phyloP scores from a whole-genome alignment of 2,888 invertebrate genomes.

The Halictus quadricinctus region DNA sequence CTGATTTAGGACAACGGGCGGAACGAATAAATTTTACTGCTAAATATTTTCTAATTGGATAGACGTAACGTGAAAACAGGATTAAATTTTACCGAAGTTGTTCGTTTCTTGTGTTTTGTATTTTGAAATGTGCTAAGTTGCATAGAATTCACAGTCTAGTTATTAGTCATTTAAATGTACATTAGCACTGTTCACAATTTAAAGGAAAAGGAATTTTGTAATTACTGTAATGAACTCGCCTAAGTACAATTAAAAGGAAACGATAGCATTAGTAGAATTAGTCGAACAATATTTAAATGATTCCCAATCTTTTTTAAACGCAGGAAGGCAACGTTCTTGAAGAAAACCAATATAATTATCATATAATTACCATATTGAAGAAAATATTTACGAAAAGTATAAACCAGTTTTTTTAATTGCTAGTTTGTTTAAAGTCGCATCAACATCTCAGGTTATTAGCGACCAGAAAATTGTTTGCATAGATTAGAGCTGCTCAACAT shows the following conservation, averaged over 20 bases:
- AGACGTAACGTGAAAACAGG: neutral
- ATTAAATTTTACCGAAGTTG: neutral
- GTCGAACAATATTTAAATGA: neutral
- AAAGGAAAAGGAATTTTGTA: neutral
- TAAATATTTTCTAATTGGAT: neutral
- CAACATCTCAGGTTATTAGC: no score
- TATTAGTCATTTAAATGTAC: constrained; percentile 5
- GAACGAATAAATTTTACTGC: neutral
- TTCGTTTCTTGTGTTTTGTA: neutral
- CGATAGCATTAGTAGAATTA: neutral
- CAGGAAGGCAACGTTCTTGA: no score
- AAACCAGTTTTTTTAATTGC: no score
- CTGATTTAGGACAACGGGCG: neutral
- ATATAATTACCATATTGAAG: no score
- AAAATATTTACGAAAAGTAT: no score
- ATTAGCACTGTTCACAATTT: constrained; percentile 1
- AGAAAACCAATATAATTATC: neutral
- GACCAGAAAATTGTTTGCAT: no score
- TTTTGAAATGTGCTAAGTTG: neutral
- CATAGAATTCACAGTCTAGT: constrained; percentile 5
- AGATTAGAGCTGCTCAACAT: no score
- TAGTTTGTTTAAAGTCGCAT: no score
- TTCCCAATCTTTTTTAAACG: neutral
- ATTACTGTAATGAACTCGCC: neutral
- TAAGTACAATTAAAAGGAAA: neutral